Percentiles rank a stretch among this genome's conserved stretches.
These are phyloP conservation scores for Ischnus inquisitorius DNA, from an alignment of 2,888 invertebrate genomes.

Conservation along the genomic window DNA sequence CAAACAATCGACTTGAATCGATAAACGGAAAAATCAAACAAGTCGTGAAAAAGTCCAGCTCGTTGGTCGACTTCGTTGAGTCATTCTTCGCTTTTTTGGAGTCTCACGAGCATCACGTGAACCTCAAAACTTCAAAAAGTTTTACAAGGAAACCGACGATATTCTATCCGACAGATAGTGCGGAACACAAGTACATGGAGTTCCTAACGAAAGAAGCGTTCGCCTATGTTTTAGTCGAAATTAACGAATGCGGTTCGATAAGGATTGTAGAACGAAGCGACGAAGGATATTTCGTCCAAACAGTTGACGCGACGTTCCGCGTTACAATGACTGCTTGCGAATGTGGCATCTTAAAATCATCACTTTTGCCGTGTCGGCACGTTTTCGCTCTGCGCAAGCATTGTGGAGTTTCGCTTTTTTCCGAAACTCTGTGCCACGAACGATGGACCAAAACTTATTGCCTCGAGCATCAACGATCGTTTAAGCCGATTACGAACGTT, in stretches of 20 bases:
- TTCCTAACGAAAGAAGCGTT: conserved; percentile 6
- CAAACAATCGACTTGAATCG: conserved; percentile 34
- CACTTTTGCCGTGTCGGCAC: conserved; percentile 56
- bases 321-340: conserved; percentile 41
- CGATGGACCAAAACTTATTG: conserved; percentile 63
- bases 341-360: conserved; percentile 45
- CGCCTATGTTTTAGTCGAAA: neutral
- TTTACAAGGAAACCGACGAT: conserved; percentile 8
- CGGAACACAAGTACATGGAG: conserved; percentile 6
- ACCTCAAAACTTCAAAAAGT: conserved; percentile 8
- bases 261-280: neutral
- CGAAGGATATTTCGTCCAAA: neutral
- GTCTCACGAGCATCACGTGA: conserved; percentile 1
- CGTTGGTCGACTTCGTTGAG: conserved; percentile 26
- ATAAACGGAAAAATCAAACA: conserved; percentile 27
- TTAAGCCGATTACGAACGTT: neutral
- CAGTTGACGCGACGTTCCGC: neutral
- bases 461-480: conserved; percentile 44
- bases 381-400: conserved; percentile 55
- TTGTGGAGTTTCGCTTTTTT: conserved; percentile 38
- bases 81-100: conserved; percentile 8
- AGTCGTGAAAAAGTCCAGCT: conserved; percentile 26
- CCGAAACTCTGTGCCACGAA: conserved; percentile 36
- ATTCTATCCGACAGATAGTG: neutral
- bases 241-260: neutral